Conservation (phyloP, 2,113 vertebrate species). For the Tachysurus vachellii region DNA sequence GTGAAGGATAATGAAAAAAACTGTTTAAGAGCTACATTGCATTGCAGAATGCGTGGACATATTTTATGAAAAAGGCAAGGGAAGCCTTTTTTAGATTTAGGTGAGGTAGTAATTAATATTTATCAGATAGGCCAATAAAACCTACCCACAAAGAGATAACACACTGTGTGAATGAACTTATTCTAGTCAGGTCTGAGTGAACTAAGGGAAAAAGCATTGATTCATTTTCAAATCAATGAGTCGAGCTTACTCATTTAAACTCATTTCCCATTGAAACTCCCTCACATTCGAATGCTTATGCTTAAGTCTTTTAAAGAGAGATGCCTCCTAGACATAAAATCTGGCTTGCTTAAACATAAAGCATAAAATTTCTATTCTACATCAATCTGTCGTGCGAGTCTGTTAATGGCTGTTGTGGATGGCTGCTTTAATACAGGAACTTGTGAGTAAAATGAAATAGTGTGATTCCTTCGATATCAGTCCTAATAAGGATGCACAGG, state of each 20-base stretch:
- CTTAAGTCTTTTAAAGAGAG: conserved; percentile 21
- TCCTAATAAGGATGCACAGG: background rate
- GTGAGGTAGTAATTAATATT: conserved; percentile 14
- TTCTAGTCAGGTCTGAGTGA: conserved; percentile 9
- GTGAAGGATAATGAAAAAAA: conserved; percentile 43
- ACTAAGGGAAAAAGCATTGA: conserved; percentile 1
- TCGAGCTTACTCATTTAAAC: conserved; percentile 35
- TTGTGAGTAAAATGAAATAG: conserved; percentile 33
- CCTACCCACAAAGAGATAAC: background rate
- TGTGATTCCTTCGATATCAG: conserved; percentile 31
- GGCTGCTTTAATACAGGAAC: conserved; percentile 27
- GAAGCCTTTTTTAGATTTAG: background rate
- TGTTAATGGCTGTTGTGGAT: conserved; percentile 11
- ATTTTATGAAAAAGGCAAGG: background rate
- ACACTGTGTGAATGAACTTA: background rate
- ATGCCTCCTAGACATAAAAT: conserved; percentile 31
- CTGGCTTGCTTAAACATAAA: conserved; percentile 23
- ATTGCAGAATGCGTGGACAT: background rate
- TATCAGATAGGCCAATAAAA: conserved; percentile 28
- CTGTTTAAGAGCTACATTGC: conserved; percentile 9
- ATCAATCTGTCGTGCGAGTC: conserved; percentile 26
- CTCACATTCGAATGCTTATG: conserved; percentile 35
- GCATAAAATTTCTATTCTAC: conserved; percentile 32
- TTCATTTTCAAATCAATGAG: conserved; percentile 33
- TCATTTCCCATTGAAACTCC: conserved; percentile 6